phyloP scores from a whole-genome alignment of 2,888 invertebrate species.

The Apodemia zela region DNA sequence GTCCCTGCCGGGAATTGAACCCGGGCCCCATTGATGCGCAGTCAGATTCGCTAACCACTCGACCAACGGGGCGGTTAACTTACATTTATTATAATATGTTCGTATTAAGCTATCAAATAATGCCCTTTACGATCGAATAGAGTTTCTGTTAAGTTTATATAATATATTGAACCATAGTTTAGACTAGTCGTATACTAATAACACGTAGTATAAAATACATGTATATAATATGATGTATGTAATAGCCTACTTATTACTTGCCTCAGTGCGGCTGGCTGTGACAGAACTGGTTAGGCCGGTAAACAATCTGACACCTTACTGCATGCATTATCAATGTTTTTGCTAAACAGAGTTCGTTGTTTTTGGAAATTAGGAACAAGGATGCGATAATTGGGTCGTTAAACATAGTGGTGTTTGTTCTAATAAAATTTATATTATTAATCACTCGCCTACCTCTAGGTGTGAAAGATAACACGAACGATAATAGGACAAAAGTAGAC shows the following conservation, averaged over 20 bases:
- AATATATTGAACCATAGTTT: too few species aligned
- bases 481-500: background rate
- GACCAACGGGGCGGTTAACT: too few species aligned
- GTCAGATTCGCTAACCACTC: too few species aligned
- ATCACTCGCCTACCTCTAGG: background rate
- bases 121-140: too few species aligned
- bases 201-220: background rate
- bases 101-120: too few species aligned
- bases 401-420: slow-evolving; percentile 21
- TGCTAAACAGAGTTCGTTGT: slow-evolving; percentile 36
- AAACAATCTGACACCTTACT: slow-evolving; percentile 15
- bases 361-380: slow-evolving; percentile 54
- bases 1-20: too few species aligned
- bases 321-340: slow-evolving; percentile 40
- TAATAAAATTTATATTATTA: slow-evolving; percentile 15
- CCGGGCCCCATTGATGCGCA: too few species aligned
- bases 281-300: slow-evolving; percentile 13
- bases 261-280: slow-evolving; percentile 8
- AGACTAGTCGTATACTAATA: background rate
- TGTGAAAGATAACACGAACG: background rate
- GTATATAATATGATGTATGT: too few species aligned
- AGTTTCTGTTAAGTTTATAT: too few species aligned
- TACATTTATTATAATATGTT: too few species aligned
- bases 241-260: slow-evolving; percentile 3
- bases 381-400: slow-evolving; percentile 49